These are phyloP conservation scores for Calephelis perditalis DNA, from an alignment of 2,888 invertebrate species.

Conservation along the genomic window DNA sequence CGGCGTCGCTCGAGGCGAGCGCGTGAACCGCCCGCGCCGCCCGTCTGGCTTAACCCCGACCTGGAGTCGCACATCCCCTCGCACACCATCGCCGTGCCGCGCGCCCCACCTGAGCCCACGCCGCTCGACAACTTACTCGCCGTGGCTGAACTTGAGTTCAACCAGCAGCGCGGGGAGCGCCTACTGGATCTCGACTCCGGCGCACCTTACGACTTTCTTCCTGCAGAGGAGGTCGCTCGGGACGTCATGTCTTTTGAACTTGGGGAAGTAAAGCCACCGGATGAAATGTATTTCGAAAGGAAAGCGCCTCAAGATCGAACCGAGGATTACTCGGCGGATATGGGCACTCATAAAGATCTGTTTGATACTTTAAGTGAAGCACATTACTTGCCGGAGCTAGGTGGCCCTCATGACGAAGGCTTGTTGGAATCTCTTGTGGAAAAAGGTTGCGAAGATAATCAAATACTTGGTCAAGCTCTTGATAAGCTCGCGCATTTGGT, in stretches of 20 bases:
- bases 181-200: slow-evolving; percentile 45
- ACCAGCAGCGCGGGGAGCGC: slow-evolving; percentile 72
- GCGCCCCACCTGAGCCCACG: slow-evolving; percentile 60
- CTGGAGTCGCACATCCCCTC: slow-evolving; percentile 80
- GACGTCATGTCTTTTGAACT: slow-evolving; percentile 67
- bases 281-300: slow-evolving; percentile 57
- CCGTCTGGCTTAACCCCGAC: slow-evolving; percentile 65
- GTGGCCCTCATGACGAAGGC: slow-evolving; percentile 71
- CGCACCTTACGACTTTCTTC: slow-evolving; percentile 50
- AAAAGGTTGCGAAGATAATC: slow-evolving; percentile 80
- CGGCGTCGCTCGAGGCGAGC: slow-evolving; percentile 38
- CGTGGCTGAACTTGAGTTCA: slow-evolving; percentile 81
- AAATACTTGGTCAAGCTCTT: slow-evolving; percentile 64
- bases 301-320: slow-evolving; percentile 46
- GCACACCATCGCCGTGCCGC: slow-evolving; percentile 78
- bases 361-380: slow-evolving; percentile 72
- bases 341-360: slow-evolving; percentile 62
- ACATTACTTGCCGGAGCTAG: slow-evolving; percentile 65
- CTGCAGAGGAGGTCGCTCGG: slow-evolving; percentile 54
- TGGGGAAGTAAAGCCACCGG: slow-evolving; percentile 50
- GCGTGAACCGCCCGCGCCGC: slow-evolving; percentile 33
- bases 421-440: slow-evolving; percentile 79
- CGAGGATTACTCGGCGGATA: slow-evolving; percentile 52
- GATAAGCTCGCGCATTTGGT: slow-evolving; percentile 65
- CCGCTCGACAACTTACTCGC: slow-evolving; percentile 81